Conservation (phyloP, 2,888 invertebrate species). For the Tachina grossa region DNA sequence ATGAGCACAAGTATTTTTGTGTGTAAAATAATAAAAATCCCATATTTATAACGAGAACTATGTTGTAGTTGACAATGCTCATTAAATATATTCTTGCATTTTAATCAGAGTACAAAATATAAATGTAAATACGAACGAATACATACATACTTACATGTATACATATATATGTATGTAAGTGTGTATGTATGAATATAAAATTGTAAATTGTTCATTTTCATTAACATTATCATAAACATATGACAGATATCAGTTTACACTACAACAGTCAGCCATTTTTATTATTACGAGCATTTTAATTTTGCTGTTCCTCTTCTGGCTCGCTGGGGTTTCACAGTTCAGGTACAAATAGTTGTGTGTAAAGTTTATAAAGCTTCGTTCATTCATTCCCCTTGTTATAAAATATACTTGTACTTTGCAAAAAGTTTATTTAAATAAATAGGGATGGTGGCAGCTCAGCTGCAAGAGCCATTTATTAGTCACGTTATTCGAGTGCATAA, state of each 20-base stretch:
- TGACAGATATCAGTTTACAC: conserved; percentile 69
- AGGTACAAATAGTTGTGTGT: conserved; percentile 24
- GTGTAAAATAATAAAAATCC: conserved; percentile 48
- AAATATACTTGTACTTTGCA: conserved; percentile 6
- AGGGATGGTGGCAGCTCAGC: not conserved
- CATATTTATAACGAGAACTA: conserved; percentile 53
- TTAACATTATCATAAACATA: conserved; percentile 60
- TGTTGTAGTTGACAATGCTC: conserved; percentile 58
- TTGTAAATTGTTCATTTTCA: conserved; percentile 64
- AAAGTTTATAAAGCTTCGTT: conserved; percentile 30
- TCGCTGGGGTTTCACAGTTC: conserved; percentile 27
- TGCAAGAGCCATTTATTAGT: not conserved
- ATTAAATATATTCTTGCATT: conserved; percentile 61
- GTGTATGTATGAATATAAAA: conserved; percentile 21
- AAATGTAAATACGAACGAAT: conserved; percentile 6
- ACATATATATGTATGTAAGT: not conserved
- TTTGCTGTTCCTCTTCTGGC: conserved; percentile 10
- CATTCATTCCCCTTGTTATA: conserved; percentile 25
- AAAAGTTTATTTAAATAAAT: conserved; percentile 33
- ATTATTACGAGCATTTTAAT: conserved; percentile 58
- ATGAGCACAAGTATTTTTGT: conserved; percentile 27
- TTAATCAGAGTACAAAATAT: conserved; percentile 58
- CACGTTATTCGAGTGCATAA: not conserved
- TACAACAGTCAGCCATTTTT: conserved; percentile 71
- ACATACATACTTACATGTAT: too few relatives aligned